Evolutionary conservation across 2,113 vertebrate genomes (phyloP).

Genomic region (Myiozetetes cayanensis): DNA sequence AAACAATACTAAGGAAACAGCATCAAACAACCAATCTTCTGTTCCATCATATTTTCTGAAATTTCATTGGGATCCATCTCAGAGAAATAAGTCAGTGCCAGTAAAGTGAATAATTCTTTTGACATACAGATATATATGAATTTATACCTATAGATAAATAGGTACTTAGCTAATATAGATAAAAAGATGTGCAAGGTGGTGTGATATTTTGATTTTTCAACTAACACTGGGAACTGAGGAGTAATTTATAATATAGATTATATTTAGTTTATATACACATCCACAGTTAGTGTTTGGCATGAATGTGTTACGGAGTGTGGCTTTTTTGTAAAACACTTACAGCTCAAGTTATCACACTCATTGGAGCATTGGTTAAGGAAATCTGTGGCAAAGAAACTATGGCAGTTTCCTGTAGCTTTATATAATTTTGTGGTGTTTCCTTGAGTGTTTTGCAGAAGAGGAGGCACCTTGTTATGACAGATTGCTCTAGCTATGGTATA

Average conservation of each 20-base stretch:
- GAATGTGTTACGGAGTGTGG: background rate
- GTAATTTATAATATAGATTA: background rate
- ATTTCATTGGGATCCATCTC: background rate
- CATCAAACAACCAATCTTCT: background rate
- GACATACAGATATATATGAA: background rate
- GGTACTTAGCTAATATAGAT: too few relatives aligned
- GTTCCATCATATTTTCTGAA: background rate
- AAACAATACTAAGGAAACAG: background rate
- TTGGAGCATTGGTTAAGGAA: background rate
- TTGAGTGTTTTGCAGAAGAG: background rate
- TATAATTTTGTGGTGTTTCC: background rate
- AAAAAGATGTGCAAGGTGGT: background rate
- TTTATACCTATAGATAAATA: background rate
- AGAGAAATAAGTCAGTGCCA: background rate
- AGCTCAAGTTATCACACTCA: background rate
- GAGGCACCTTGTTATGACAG: background rate
- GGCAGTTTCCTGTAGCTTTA: background rate
- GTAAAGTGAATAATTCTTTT: background rate
- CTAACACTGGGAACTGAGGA: background rate
- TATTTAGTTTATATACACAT: background rate
- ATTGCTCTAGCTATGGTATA: background rate
- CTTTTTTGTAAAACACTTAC: background rate
- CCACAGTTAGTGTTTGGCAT: background rate
- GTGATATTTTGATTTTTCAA: background rate
- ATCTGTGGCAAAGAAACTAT: background rate